Percentiles rank a stretch among this genome's conserved stretches.
These are phyloP conservation scores for Taxidea taxus DNA, from an alignment of 2,113 vertebrate species.

Conservation along the genomic window DNA sequence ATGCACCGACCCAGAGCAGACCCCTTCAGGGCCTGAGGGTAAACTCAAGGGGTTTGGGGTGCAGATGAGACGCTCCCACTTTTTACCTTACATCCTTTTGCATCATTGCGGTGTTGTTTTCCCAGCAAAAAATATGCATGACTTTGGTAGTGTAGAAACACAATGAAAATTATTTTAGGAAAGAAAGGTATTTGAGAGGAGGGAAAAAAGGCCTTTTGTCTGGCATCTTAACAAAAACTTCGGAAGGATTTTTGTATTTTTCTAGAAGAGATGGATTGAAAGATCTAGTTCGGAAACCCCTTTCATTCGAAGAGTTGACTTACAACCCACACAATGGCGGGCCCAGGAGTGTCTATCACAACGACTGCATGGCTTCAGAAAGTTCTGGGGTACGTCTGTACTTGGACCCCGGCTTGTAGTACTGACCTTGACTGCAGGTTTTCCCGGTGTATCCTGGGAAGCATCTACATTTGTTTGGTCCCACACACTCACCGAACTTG, in stretches of 20 bases:
- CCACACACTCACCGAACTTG: slow-evolving; percentile 94
- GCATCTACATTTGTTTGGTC: slow-evolving; percentile 95
- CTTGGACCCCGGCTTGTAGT: no score
- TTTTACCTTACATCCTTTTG: neutral
- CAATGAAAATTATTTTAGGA: neutral
- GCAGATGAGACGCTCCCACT: neutral
- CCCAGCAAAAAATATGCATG: neutral
- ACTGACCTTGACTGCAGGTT: slow-evolving; percentile 94
- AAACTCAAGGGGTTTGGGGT: neutral
- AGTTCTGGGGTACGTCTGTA: neutral
- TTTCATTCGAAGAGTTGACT: neutral
- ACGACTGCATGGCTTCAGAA: neutral
- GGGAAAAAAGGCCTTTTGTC: neutral
- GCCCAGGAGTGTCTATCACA: neutral
- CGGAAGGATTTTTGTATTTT: neutral
- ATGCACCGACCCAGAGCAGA: neutral
- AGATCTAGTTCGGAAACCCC: neutral
- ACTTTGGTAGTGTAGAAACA: neutral
- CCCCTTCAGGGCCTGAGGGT: no score
- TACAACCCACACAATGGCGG: neutral
- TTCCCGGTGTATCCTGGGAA: slow-evolving; percentile 94
- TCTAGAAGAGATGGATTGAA: neutral
- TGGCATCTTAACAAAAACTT: neutral
- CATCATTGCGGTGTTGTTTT: neutral
- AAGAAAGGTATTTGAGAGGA: neutral